These are phyloP conservation scores for Ptychadena robeensis DNA, from an alignment of 2,797 vertebrate genomes.

Conservation along the genomic window DNA sequence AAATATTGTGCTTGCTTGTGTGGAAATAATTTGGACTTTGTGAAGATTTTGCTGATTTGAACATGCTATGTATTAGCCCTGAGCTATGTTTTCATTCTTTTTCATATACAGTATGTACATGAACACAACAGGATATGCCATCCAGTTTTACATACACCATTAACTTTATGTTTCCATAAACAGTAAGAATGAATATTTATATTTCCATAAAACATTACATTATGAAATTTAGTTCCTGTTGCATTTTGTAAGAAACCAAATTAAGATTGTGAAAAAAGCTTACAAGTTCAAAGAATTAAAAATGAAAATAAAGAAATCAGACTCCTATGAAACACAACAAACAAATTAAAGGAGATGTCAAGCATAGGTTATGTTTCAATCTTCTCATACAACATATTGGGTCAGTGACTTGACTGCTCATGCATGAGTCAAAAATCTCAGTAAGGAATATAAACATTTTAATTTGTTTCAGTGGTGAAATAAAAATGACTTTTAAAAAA, in stretches of 20 bases:
- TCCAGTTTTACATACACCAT: constrained; percentile 5
- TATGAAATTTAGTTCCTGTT: background rate
- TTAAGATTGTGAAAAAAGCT: background rate
- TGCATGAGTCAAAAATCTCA: constrained; percentile 45
- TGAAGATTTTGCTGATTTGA: constrained; percentile 53
- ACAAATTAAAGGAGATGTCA: constrained; percentile 47
- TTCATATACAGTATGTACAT: constrained; percentile 10
- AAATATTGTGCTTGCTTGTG: constrained; percentile 53
- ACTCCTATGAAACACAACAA: constrained; percentile 2
- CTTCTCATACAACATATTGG: constrained; percentile 20
- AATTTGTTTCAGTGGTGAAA: background rate
- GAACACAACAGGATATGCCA: constrained; percentile 28
- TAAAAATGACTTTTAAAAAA: constrained; percentile 40
- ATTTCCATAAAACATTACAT: background rate
- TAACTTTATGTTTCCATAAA: constrained; percentile 1
- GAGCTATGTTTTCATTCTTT: constrained; percentile 17
- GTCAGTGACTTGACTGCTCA: constrained; percentile 42
- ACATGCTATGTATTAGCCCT: constrained; percentile 44
- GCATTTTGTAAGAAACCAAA: background rate
- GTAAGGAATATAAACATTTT: constrained; percentile 43
- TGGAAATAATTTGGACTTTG: constrained; percentile 48
- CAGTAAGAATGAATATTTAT: background rate
- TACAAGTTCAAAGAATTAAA: background rate
- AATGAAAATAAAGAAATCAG: background rate
- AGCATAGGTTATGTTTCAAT: constrained; percentile 48